phyloP scores from a whole-genome alignment of 2,113 vertebrate genomes.

The Acrocephalus arundinaceus region DNA sequence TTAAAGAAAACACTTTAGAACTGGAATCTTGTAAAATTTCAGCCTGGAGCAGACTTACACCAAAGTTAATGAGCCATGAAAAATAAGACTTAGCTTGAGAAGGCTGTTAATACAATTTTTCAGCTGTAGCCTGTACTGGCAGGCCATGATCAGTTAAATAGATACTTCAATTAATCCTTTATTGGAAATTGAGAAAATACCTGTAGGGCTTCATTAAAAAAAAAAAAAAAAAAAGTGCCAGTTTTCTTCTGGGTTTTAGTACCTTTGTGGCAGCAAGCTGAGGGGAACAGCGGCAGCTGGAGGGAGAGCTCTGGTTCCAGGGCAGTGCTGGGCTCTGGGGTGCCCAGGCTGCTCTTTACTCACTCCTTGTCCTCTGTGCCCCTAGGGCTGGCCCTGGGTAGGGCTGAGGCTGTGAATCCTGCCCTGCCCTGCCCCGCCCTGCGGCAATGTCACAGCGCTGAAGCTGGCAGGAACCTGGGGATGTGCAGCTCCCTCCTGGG shows the following conservation, averaged over 20 bases:
- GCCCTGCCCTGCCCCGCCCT: neutral
- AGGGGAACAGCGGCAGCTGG: neutral
- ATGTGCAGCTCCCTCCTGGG: neutral
- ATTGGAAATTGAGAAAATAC: neutral
- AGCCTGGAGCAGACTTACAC: neutral
- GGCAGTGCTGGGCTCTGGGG: rapidly evolving
- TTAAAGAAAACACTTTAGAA: neutral
- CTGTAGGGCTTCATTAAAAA: neutral
- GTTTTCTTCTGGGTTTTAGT: neutral
- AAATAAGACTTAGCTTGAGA: neutral
- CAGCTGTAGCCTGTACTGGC: neutral
- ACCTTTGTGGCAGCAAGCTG: neutral
- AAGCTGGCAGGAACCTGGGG: neutral
- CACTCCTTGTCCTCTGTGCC: neutral
- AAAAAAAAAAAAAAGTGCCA: neutral
- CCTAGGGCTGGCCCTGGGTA: neutral
- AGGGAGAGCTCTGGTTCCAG: neutral
- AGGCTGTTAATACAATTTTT: neutral
- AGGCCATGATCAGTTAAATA: neutral
- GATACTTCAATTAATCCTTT: neutral
- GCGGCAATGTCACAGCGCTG: no score
- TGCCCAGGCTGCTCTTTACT: neutral
- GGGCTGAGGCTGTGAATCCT: neutral
- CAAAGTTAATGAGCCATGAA: neutral
- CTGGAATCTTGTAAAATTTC: conserved; percentile 3